Percentiles rank a stretch among this genome's conserved stretches.
Conservation (phyloP, 1,140 invertebrate species). For the Bactericera cockerelli region DNA sequence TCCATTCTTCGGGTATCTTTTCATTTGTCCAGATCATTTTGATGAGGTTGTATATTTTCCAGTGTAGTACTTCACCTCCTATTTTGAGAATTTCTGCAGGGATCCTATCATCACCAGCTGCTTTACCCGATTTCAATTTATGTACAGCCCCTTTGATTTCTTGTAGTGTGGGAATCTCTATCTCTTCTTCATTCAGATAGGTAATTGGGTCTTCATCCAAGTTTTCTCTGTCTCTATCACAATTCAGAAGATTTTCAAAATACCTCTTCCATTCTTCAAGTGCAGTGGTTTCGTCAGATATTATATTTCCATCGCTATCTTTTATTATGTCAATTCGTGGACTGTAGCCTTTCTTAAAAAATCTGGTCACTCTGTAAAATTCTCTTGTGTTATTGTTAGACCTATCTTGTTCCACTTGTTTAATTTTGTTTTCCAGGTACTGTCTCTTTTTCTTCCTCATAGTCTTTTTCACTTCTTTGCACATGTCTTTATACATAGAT, state of each 20-base stretch:
- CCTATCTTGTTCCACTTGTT: constrained; percentile 12
- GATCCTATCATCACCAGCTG: constrained; percentile 21
- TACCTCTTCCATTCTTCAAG: constrained; percentile 12
- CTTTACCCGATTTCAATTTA: constrained; percentile 13
- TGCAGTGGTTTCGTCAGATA: neutral
- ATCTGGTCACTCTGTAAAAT: constrained; percentile 16
- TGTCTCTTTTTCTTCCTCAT: constrained; percentile 17
- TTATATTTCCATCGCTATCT: neutral
- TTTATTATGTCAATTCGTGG: constrained; percentile 6
- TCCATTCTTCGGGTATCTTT: constrained; percentile 21
- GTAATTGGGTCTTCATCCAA: neutral
- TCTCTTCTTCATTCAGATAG: constrained; percentile 4
- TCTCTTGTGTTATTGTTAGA: constrained; percentile 7
- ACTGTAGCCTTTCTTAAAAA: constrained; percentile 15
- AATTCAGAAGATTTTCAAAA: constrained; percentile 15
- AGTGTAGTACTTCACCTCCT: constrained; percentile 11
- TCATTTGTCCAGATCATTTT: constrained; percentile 8
- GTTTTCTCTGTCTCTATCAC: neutral
- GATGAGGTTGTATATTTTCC: constrained; percentile 16
- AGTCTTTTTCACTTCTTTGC: constrained; percentile 14
- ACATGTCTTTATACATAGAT: constrained; percentile 8
- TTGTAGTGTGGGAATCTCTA: constrained; percentile 11
- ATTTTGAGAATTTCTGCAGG: constrained; percentile 20
- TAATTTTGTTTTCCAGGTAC: constrained; percentile 12
- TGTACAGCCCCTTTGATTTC: constrained; percentile 2